phyloP scores from a whole-genome alignment of 2,113 vertebrate species.

The Actenoides lindsayi region DNA sequence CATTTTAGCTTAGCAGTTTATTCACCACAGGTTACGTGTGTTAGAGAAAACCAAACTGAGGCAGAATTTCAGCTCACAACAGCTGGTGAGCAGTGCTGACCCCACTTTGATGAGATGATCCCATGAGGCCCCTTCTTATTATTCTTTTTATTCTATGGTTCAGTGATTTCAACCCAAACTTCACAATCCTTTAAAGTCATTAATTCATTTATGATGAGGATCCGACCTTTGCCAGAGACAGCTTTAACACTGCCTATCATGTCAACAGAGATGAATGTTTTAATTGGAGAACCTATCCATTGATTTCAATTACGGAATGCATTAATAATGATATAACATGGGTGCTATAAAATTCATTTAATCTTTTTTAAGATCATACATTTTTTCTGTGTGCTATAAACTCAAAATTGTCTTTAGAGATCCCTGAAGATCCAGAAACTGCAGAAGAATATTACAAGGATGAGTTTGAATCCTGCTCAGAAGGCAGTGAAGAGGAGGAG shows the following conservation, averaged over 20 bases:
- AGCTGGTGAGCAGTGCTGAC: neutral
- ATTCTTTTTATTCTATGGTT: neutral
- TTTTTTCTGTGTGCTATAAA: neutral
- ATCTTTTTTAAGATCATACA: neutral
- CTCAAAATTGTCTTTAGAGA: slow-evolving; percentile 67
- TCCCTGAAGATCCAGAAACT: slow-evolving; percentile 83
- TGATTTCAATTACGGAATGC: neutral
- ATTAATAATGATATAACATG: neutral
- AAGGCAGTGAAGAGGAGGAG: slow-evolving; percentile 74
- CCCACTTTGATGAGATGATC: neutral
- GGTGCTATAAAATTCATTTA: neutral
- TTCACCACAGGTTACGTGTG: neutral
- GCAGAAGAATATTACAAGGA: slow-evolving; percentile 86
- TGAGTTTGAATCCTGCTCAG: slow-evolving; percentile 85
- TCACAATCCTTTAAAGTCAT: neutral
- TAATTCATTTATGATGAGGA: neutral
- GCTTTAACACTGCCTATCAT: neutral
- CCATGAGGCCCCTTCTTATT: neutral
- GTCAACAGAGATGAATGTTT: neutral
- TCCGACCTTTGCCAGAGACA: neutral
- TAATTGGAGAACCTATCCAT: neutral
- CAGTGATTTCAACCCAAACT: neutral
- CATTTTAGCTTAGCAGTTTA: neutral
- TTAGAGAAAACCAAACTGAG: neutral
- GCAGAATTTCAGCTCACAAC: neutral